Evolutionary conservation across 2,113 vertebrate genomes (phyloP).

Genomic region (Kryptolebias marmoratus): DNA sequence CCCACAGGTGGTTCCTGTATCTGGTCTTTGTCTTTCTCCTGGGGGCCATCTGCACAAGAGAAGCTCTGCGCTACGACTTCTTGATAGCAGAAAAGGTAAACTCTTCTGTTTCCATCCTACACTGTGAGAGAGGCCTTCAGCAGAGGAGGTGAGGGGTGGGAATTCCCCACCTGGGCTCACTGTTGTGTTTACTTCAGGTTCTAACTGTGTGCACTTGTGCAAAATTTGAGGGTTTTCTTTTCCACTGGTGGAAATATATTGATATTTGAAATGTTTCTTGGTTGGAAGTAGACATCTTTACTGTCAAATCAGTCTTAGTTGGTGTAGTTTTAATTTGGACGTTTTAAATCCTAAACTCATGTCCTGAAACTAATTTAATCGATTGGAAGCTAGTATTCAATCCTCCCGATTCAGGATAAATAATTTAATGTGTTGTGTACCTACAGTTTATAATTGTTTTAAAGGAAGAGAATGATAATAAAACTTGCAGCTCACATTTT

Average conservation of each 20-base stretch:
- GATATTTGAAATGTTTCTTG: not conserved
- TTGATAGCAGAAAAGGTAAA: constrained; percentile 98
- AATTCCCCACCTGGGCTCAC: constrained; percentile 24
- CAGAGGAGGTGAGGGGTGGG: constrained; percentile 16
- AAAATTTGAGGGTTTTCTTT: not conserved
- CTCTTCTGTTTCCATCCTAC: constrained; percentile 28
- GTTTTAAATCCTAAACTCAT: not conserved
- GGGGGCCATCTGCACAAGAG: constrained; percentile 93
- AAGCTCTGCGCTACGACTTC: constrained; percentile 93
- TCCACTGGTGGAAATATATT: not conserved
- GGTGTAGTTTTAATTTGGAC: not conserved
- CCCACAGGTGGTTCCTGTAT: constrained; percentile 98
- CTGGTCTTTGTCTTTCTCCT: constrained; percentile 94
- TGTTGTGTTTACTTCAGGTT: constrained; percentile 20
- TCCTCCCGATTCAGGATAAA: not conserved
- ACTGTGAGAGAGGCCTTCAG: not conserved
- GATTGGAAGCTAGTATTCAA: not conserved
- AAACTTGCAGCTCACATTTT: no score
- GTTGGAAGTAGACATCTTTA: not conserved
- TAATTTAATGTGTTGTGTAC: no score
- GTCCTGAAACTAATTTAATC: not conserved
- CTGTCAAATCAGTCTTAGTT: not conserved
- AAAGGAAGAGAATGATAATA: no score
- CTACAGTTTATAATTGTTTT: no score
- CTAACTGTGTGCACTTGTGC: not conserved